Conservation (phyloP, 2,888 invertebrate genomes). For the Trachelus tabidus region DNA sequence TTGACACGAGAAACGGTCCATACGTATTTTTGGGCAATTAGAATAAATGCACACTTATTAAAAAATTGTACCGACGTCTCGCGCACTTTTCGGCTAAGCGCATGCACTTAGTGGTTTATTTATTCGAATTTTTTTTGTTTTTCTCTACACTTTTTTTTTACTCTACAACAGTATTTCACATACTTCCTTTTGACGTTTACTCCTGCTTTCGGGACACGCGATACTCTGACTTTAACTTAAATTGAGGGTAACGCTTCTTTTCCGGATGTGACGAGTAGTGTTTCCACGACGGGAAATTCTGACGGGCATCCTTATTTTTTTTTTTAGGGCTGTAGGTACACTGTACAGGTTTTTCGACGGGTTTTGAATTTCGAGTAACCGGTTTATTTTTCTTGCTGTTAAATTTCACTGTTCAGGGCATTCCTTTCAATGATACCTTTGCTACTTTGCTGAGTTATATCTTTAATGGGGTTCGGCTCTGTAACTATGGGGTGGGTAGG, state of each 20-base stretch:
- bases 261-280: constrained; percentile 11
- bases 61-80: background rate
- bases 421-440: background rate
- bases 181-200: background rate
- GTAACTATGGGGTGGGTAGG: constrained; percentile 32
- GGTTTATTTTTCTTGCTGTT: background rate
- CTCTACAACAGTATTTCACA: background rate
- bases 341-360: background rate
- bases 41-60: background rate
- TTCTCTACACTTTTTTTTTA: background rate
- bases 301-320: background rate
- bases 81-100: background rate
- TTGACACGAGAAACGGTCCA: background rate
- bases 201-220: background rate
- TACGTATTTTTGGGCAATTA: background rate
- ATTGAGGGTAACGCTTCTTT: constrained; percentile 14
- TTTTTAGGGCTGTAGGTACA: background rate
- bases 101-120: background rate
- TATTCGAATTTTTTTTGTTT: background rate
- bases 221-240: constrained; percentile 13
- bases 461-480: background rate
- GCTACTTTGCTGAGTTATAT: background rate
- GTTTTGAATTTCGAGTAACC: background rate
- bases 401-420: background rate
- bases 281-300: background rate